phyloP scores from a whole-genome alignment of 92 coral and sea anemone species.

The Bergia sp. region DNA sequence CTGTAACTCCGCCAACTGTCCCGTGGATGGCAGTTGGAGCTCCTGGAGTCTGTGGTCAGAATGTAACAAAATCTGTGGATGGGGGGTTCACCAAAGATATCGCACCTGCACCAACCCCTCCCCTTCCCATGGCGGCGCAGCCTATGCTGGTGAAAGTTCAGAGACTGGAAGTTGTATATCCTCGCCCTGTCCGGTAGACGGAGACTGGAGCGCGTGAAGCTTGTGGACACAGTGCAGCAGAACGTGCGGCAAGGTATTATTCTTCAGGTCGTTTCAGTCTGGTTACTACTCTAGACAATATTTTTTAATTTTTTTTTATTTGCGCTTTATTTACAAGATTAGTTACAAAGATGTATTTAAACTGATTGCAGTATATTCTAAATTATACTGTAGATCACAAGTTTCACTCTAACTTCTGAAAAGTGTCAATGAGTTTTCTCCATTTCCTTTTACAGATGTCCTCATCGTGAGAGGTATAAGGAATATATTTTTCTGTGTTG shows the following conservation, averaged over 20 bases:
- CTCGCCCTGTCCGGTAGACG: not conserved
- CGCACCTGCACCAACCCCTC: not conserved
- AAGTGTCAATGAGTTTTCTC: too few relatives aligned
- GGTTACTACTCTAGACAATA: too few relatives aligned
- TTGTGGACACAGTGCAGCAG: not conserved
- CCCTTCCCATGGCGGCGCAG: not conserved
- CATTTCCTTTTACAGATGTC: too few relatives aligned
- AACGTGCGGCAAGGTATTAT: not conserved
- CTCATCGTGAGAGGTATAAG: too few relatives aligned
- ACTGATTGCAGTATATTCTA: too few relatives aligned
- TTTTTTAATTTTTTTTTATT: too few relatives aligned
- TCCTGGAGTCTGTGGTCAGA: not conserved
- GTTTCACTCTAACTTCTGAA: too few relatives aligned
- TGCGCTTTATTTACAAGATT: too few relatives aligned
- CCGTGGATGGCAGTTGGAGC: not conserved
- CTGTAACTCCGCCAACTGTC: not conserved
- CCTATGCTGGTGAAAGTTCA: not conserved
- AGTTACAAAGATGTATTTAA: too few relatives aligned
- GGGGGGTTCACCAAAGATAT: not conserved
- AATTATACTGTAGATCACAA: too few relatives aligned
- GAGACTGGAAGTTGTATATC: not conserved
- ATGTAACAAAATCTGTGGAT: not conserved
- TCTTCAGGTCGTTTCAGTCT: too few relatives aligned
- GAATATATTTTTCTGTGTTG: too few relatives aligned
- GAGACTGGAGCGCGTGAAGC: not conserved